Conservation (phyloP, 2,888 invertebrate genomes). For the Pheosia tremula region DNA sequence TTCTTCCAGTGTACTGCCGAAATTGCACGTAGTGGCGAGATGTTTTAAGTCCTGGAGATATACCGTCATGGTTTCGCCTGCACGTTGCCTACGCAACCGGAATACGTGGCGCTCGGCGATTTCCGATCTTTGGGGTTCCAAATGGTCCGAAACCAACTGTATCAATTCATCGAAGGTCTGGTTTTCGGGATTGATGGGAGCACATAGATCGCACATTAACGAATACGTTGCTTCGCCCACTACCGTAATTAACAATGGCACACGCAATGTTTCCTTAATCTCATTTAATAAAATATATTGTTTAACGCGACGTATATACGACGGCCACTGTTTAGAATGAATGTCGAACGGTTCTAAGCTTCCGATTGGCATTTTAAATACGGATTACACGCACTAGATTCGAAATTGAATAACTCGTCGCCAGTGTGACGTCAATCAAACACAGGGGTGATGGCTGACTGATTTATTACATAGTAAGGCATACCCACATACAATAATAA, state of each 20-base stretch:
- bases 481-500: too few species aligned
- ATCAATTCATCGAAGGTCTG: conserved; percentile 16
- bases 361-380: too few species aligned
- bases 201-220: conserved; percentile 11
- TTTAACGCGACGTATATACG: background rate
- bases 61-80: conserved; percentile 22
- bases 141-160: conserved; percentile 17
- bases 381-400: too few species aligned
- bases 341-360: too few species aligned
- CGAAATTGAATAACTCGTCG: too few species aligned
- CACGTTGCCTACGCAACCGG: conserved; percentile 17
- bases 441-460: too few species aligned
- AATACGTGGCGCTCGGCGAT: conserved; percentile 34
- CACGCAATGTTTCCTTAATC: background rate
- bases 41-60: conserved; percentile 30
- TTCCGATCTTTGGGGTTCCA: conserved; percentile 31
- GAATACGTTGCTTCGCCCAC: background rate
- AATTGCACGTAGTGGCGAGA: conserved; percentile 23
- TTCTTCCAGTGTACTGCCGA: conserved; percentile 17
- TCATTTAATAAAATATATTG: background rate
- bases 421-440: too few species aligned
- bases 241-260: background rate
- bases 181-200: conserved; percentile 12
- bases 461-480: too few species aligned
- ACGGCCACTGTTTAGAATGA: background rate